Conservation (phyloP, 2,888 invertebrate species). For the Morinoia aosen region DNA sequence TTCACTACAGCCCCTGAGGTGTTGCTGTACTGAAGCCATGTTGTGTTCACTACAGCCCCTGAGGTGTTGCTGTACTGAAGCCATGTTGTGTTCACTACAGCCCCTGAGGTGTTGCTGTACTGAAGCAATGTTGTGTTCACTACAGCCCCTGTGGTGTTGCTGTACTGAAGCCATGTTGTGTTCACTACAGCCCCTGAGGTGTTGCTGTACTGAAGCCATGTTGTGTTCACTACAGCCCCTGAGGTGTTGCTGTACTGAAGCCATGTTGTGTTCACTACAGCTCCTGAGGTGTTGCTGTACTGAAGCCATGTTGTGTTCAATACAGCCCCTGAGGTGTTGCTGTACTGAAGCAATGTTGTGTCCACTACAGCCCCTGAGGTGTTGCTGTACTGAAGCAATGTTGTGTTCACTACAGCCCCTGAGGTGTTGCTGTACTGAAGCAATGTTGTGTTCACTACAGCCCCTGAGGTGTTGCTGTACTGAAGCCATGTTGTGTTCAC, state of each 20-base stretch:
- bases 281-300: background rate
- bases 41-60: conserved; percentile 42
- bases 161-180: too few species aligned
- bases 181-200: conserved; percentile 43
- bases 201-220: too few species aligned
- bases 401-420: conserved; percentile 42
- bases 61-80: background rate
- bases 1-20: conserved; percentile 43
- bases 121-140: too few species aligned
- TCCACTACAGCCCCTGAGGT: conserved; percentile 41
- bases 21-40: too few species aligned
- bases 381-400: too few species aligned
- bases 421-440: background rate
- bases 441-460: conserved; percentile 23
- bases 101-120: background rate
- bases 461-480: background rate
- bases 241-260: background rate
- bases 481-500: too few species aligned
- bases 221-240: conserved; percentile 42
- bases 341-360: too few species aligned
- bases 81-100: conserved; percentile 20
- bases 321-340: conserved; percentile 41
- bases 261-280: conserved; percentile 20
- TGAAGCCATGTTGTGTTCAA: too few species aligned
- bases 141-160: conserved; percentile 72